A percentile compares a stretch with the other conserved stretches of the same genome.
Evolutionary conservation across 2,888 invertebrate genomes (phyloP).

Genomic region (Calephelis perditalis): DNA sequence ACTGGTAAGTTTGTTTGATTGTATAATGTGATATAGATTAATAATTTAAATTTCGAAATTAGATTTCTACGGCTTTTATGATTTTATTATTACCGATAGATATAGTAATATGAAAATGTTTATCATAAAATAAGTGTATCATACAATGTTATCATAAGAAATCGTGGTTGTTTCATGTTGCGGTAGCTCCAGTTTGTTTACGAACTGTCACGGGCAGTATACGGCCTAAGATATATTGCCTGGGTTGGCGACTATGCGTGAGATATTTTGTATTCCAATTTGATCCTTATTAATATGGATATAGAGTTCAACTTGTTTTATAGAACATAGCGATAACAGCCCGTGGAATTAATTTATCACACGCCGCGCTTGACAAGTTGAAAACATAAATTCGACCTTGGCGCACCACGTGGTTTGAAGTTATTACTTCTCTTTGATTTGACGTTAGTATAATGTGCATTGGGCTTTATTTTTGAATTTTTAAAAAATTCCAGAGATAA

Average conservation of each 20-base stretch:
- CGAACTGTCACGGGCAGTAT: conserved; percentile 79
- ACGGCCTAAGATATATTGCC: conserved; percentile 79
- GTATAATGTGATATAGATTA: conserved; percentile 10
- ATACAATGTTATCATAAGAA: conserved; percentile 21
- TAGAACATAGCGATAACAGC: conserved; percentile 57
- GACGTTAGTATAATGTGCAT: conserved; percentile 23
- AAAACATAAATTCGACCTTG: conserved; percentile 80
- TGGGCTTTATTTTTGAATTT: background rate
- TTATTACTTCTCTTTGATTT: conserved; percentile 44
- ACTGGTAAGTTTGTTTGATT: conserved; percentile 56
- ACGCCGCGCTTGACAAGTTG: conserved; percentile 79
- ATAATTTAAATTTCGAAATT: background rate
- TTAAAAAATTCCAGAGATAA: too few species aligned
- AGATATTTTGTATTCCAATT: conserved; percentile 43
- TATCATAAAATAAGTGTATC: background rate
- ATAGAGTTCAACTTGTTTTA: conserved; percentile 40
- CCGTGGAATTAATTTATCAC: conserved; percentile 79
- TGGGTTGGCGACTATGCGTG: conserved; percentile 78
- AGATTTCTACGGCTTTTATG: background rate
- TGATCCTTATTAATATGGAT: conserved; percentile 29
- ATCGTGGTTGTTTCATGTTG: conserved; percentile 59
- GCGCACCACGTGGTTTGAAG: conserved; percentile 73
- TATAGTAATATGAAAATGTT: background rate
- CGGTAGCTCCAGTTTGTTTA: conserved; percentile 79
- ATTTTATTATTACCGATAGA: background rate